Evolutionary conservation across 1,140 invertebrate species (phyloP), one percentile per base, ranked within the genome.

Genomic region (Drosophila dunni): DNA sequence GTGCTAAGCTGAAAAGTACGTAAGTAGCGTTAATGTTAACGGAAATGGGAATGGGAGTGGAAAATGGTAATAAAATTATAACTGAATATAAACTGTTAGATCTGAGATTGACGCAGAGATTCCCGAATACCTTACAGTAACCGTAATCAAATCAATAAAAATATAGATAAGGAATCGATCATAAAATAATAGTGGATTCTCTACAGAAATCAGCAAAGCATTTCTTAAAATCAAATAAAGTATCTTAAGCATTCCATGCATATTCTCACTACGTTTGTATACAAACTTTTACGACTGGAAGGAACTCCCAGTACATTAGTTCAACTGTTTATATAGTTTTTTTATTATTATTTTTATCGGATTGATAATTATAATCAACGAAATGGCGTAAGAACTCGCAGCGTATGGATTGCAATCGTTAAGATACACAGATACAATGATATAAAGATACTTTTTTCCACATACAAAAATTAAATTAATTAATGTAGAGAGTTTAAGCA

Each of bases 1-100:
- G 42, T 53, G 33, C 57, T 56, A 57, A 63, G 75, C 66, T 60
- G 54, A 63, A 51, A 44, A 85, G 74, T 71, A 67, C 51, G 54
- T 73, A 74, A 68, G 71, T 75, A 63, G 10, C 65, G 57, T 51
- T 44, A 69, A 57, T 29, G 51, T 56, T 61, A 74, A 58, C 54
- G 42, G 67, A 13, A 36, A 60, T 20, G 34, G 24, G 20, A n/a
- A 33, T 36, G 34, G 24, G 20, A 53, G 9, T 53, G 48, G 15
- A 40, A 38, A 9, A 11, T 34, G 53, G 11, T 4, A 56, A 36
- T n/a, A 9, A 9, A 15, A 38, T n/a, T 15, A 36, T 15, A 5
- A 9, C 8, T 4, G 4, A 48, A 38, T 38, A 38, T 8, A 38
- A 10, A 38, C 10, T 40, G 38, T 10, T 40, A 40, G 10, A 40